Evolutionary conservation across 2,888 invertebrate genomes (phyloP).

Genomic region (Bedellia somnulentella): DNA sequence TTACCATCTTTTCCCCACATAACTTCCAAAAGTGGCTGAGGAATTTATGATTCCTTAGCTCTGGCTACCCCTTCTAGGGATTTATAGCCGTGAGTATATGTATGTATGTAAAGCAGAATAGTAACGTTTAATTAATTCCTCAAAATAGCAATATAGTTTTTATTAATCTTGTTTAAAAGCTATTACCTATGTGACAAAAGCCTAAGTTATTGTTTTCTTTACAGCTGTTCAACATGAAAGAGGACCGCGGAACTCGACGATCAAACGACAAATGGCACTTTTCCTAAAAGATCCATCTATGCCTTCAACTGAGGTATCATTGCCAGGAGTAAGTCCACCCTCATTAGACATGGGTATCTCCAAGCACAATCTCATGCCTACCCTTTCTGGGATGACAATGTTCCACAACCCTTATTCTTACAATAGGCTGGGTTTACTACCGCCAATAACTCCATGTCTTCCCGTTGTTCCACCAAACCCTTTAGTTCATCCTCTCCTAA

Average conservation of each 20-base stretch:
- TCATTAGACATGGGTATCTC: slow-evolving; percentile 24
- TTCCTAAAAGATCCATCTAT: slow-evolving; percentile 69
- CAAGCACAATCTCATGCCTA: slow-evolving; percentile 20
- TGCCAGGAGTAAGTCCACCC: slow-evolving; percentile 31
- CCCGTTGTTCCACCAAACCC: slow-evolving; percentile 18
- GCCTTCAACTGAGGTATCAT: slow-evolving; percentile 46
- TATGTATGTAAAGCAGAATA: too few species aligned
- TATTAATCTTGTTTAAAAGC: too few species aligned
- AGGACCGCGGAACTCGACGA: slow-evolving; percentile 93
- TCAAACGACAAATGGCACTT: slow-evolving; percentile 88
- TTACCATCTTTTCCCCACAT: too few species aligned
- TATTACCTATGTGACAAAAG: too few species aligned
- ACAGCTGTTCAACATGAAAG: slow-evolving; percentile 97
- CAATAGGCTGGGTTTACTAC: slow-evolving; percentile 19
- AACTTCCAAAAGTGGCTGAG: too few species aligned
- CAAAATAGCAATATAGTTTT: too few species aligned
- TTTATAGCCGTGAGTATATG: too few species aligned
- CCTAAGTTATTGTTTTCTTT: too few species aligned
- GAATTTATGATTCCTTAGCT: too few species aligned
- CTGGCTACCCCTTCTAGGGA: too few species aligned
- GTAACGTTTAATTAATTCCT: too few species aligned
- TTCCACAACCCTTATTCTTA: slow-evolving; percentile 24
- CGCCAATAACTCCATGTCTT: slow-evolving; percentile 15
- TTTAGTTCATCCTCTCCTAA: slow-evolving; percentile 14
- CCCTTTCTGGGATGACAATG: slow-evolving; percentile 18